Evolutionary conservation across 2,888 invertebrate genomes (phyloP), one percentile per base, ranked within the genome.

Genomic region (Callosobruchus maculatus): DNA sequence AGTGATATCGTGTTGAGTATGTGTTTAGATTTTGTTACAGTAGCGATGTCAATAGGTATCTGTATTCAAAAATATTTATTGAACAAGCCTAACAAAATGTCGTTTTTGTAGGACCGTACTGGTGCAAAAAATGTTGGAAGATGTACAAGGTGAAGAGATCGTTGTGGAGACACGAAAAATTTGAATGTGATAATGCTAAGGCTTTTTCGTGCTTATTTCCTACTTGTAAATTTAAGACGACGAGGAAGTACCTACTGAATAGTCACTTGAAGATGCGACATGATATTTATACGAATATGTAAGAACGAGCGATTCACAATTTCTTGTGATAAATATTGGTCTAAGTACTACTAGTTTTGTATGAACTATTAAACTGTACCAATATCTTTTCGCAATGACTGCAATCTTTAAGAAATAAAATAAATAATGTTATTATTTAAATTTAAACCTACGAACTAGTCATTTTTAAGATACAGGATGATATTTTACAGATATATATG

Each of bases 61-160:
- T 49, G 49, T 18, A 26, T 26, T 26, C 7, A 26, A 26, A 26
- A 26, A 26, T 49, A 18, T 13, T 49, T 26, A 26, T n/a, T 9
- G 13, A 21, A 67, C 22, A 22, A 71, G 22, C 66, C 0, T 66
- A 66, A 22, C 49, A n/a, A 13, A 20, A 3, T 22, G 49, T 13
- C 13, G 49, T 49, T 49, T n/a, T 49, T 49, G 49, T 49, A 49
- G 49, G 49, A 18, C 49, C 49, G 13, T 72, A 75, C 75, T 72
- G 72, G 21, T 84, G 84, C 71, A 77, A 78, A 3, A 78, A 72
- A 9, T 84, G 84, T 74, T 81, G 81, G 21, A 83, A 82, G 77
- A 74, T 73, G 9, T 84, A 83, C 74, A 82, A 83, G 76, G 81
- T 82, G 72, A 74, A 76, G 21, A 80, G 81, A 71, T 83, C 82